phyloP scores from a whole-genome alignment of 2,888 invertebrate species.

The Scaeva pyrastri region DNA sequence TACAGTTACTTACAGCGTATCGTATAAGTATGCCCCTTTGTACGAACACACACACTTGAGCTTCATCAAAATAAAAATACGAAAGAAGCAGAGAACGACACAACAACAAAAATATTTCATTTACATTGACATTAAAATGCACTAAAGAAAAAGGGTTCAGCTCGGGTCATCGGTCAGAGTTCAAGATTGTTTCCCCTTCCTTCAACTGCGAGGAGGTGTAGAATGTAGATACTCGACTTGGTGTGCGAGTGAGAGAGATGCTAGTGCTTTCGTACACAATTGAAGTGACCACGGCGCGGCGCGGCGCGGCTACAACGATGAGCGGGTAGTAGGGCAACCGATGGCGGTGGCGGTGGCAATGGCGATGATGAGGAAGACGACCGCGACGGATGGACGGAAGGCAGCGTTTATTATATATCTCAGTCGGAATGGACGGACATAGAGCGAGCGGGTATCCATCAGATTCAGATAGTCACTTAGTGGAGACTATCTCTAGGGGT shows the following conservation, averaged over 20 bases:
- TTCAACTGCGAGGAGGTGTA: conserved; percentile 36
- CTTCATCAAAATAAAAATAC: conserved; percentile 31
- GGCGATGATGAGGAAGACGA: background rate
- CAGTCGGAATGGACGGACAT: conserved; percentile 54
- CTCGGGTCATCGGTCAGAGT: conserved; percentile 83
- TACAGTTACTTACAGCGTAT: conserved; percentile 27
- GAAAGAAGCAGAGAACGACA: conserved; percentile 58
- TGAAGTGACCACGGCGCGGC: conserved; percentile 39
- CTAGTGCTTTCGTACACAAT: conserved; percentile 28
- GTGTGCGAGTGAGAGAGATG: conserved; percentile 33
- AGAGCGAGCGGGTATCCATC: conserved; percentile 53
- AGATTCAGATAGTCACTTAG: conserved; percentile 65
- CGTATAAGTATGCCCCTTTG: conserved; percentile 3
- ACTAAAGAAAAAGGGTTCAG: conserved; percentile 76
- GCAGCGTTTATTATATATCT: conserved; percentile 45
- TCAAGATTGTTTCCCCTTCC: conserved; percentile 79
- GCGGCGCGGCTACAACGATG: conserved; percentile 17
- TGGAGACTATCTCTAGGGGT: conserved; percentile 17
- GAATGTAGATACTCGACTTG: conserved; percentile 48
- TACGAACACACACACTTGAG: conserved; percentile 38
- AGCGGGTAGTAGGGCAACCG: conserved; percentile 18
- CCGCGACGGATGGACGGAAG: conserved; percentile 30
- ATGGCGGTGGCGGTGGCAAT: too few species aligned
- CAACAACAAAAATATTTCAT: conserved; percentile 74
- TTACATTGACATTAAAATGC: conserved; percentile 78